Percentiles rank a stretch among this genome's conserved stretches.
phyloP scores from a whole-genome alignment of 2,888 invertebrate genomes.

The Tyria jacobaeae region DNA sequence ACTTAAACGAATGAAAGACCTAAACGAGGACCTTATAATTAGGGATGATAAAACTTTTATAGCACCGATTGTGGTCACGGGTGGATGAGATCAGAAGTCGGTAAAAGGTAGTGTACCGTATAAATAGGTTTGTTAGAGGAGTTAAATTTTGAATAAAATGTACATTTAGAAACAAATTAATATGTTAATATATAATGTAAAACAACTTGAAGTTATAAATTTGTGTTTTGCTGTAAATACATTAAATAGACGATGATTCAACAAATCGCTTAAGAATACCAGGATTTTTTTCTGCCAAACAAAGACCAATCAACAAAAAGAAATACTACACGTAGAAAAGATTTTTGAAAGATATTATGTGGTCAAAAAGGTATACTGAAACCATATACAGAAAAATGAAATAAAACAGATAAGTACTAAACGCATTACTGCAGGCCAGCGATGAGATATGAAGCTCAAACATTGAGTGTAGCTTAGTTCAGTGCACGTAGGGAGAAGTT shows the following conservation, averaged over 20 bases:
- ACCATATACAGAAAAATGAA: background rate
- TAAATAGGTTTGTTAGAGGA: no score
- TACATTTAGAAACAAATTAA: no score
- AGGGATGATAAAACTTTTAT: no score
- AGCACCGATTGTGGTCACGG: no score
- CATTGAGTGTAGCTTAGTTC: slow-evolving; percentile 71
- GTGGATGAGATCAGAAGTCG: no score
- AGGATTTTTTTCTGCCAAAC: no score
- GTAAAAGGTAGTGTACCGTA: no score
- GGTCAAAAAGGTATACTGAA: background rate
- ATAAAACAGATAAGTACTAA: slow-evolving; percentile 15
- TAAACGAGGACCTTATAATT: no score
- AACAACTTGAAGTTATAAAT: background rate
- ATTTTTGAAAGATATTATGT: background rate
- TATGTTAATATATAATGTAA: no score
- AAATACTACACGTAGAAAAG: background rate
- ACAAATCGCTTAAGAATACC: background rate
- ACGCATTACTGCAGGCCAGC: slow-evolving; percentile 37
- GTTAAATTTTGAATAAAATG: no score
- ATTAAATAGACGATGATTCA: background rate
- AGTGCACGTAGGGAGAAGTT: slow-evolving; percentile 75
- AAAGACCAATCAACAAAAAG: background rate
- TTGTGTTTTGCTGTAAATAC: background rate
- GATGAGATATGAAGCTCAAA: slow-evolving; percentile 58
- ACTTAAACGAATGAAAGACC: no score